Evolutionary conservation across 2,888 invertebrate genomes (phyloP), one percentile per base, ranked within the genome.

Genomic region (Alsophila aescularia): DNA sequence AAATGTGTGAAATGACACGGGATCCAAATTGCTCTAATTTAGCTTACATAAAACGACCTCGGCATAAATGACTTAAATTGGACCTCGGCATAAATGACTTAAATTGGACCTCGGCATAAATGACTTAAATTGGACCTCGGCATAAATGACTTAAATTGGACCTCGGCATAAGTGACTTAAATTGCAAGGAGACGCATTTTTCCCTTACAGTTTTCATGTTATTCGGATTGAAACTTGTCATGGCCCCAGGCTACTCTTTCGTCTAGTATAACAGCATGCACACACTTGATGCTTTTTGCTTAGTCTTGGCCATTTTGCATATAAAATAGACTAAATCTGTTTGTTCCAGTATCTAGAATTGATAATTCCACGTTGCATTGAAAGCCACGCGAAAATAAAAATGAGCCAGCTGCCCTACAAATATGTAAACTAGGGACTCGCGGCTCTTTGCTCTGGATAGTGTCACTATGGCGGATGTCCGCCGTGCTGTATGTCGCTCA

Each of bases 161-260:
- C 10, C 4, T n/a, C n/a, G 31, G 52, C 42, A 56, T 51, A 64
- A 66, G 72, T 71, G 80, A 75, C 75, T 73, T 65, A 79, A 79
- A 79, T 81, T 80, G 66, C 71, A 67, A 68, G 62, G 62, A 58
- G 66, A 66, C 68, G 62, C 65, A 80, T 80, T 86, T 84, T 84
- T 83, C 67, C 73, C 75, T 64, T 65, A 75, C 73, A 83, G 85
- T 82, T 81, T 82, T 75, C 75, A 64, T 71, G 79, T 81, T 81
- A 76, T 52, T 40, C 41, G 64, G 53, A 52, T 54, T 51, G 29
- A 49, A 67, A 67, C 67, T 39, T 3, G 50, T 60, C 48, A 3
- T 8, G 8, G 80, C 83, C 78, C 44, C 60, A 47, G 78, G 87
- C 85, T 83, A 84, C 85, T 66, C 83, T 85, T 79, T 73, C 68